Percentiles rank a stretch among this genome's conserved stretches.
Evolutionary conservation across 2,888 invertebrate species (phyloP).

Genomic region (Leptopilina myrica): DNA sequence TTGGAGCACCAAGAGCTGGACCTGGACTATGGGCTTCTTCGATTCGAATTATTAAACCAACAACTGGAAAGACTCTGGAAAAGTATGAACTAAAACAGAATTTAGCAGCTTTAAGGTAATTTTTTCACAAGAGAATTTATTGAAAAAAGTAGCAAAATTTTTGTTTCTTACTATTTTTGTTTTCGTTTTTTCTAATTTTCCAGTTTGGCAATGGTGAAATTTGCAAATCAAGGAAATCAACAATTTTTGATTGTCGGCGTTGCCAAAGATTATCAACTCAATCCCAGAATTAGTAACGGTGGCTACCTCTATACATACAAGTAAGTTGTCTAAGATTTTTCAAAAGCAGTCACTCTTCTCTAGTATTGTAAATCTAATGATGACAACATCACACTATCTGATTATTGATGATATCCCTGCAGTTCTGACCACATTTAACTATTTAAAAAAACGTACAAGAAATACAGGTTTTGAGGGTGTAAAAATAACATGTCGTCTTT

Average conservation of each 20-base stretch:
- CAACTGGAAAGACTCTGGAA: constrained; percentile 87
- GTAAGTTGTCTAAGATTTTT: constrained; percentile 70
- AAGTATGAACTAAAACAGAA: constrained; percentile 93
- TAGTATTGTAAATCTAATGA: constrained; percentile 59
- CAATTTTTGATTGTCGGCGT: constrained; percentile 88
- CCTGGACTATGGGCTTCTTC: constrained; percentile 97
- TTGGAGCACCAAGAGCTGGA: constrained; percentile 98
- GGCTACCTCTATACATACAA: constrained; percentile 94
- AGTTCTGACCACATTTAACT: constrained; percentile 35
- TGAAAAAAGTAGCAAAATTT: too few relatives aligned
- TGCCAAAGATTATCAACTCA: constrained; percentile 92
- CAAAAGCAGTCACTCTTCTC: background rate
- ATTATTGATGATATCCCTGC: constrained; percentile 68
- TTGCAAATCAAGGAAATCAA: constrained; percentile 82
- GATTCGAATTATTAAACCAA: constrained; percentile 91
- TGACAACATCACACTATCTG: constrained; percentile 70
- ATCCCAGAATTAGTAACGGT: constrained; percentile 88
- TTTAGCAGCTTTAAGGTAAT: constrained; percentile 92
- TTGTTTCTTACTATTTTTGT: too few relatives aligned
- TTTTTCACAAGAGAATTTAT: background rate
- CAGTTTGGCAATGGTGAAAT: constrained; percentile 88
- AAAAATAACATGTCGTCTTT: constrained; percentile 27
- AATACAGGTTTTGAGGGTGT: too few relatives aligned
- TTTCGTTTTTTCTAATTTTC: constrained; percentile 55
- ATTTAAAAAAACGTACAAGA: background rate